Conservation (phyloP, 2,113 vertebrate genomes). For the Nanorana parkeri region DNA sequence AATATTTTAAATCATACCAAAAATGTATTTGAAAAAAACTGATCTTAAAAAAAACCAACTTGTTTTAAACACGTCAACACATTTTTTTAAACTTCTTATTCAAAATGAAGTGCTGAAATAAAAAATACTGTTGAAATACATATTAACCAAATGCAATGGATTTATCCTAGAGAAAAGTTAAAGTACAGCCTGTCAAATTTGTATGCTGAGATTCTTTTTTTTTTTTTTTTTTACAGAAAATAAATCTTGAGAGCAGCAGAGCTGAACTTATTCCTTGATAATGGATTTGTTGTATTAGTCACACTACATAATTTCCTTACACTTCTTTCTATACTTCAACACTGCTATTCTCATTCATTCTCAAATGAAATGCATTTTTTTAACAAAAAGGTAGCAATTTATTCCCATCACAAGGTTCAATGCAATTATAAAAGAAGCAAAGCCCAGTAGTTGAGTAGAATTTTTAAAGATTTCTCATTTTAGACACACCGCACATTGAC, state of each 20-base stretch:
- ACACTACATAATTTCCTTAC: slow-evolving; percentile 48
- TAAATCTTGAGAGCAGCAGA: slow-evolving; percentile 22
- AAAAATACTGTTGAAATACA: neutral
- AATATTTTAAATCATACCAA: too few species aligned
- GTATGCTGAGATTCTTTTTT: slow-evolving; percentile 5
- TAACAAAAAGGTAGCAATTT: slow-evolving; percentile 33
- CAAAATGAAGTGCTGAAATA: slow-evolving; percentile 1
- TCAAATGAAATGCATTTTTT: slow-evolving; percentile 38
- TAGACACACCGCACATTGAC: neutral
- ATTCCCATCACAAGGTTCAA: slow-evolving; percentile 12
- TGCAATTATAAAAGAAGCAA: slow-evolving; percentile 15
- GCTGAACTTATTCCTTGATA: slow-evolving; percentile 46
- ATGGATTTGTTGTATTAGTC: slow-evolving; percentile 51
- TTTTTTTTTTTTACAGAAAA: slow-evolving; percentile 17
- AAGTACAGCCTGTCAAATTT: slow-evolving; percentile 31
- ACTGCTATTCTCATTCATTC: slow-evolving; percentile 34
- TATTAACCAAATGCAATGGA: slow-evolving; percentile 11
- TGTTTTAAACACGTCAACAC: neutral
- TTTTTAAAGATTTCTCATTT: slow-evolving; percentile 7
- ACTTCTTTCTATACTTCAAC: slow-evolving; percentile 18
- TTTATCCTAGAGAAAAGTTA: slow-evolving; percentile 15
- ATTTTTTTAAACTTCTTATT: neutral
- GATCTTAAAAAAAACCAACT: too few species aligned
- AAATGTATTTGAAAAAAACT: too few species aligned
- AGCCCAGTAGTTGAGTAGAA: neutral